Base-by-base conservation (phyloP, 2,888 invertebrate species). In the Caenorhabditis wallacei region DNA sequence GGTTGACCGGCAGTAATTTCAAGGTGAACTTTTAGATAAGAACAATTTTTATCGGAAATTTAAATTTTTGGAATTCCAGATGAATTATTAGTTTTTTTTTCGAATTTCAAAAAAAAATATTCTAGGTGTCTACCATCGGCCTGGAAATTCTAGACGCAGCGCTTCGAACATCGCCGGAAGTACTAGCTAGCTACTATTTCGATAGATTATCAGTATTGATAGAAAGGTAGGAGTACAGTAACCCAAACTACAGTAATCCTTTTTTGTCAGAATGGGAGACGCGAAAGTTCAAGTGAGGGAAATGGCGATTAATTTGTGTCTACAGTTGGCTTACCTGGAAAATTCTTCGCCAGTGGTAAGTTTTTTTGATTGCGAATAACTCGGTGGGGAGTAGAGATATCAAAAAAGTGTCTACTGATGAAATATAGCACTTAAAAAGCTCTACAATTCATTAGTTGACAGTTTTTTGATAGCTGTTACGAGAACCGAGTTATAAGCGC, bases 1-100 rank as follows among this genome's bases (percentile, higher is more conserved):
- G 82, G 82, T 48, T 82, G 64, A 74, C 74, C 46, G 82, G 79
- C 37, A 82, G 82, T 22, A 82, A 82, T 66, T 82, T 79, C 26
- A 82, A 82, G 74, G 82, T 46, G 22, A 56, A 18, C 30, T 30
- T 8, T 30, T 30, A 30, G n/a, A n/a, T n/a, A 20, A 40, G 7
- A 22, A 46, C 16, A 30, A 46, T 18, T 1, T 46, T 72, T 72
- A 72, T 72, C 72, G 63, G 72, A n/a, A 43, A 43, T 51, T 20
- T 43, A 68, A 22, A 53, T 74, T 54, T 59, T 26, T 46, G 37
- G 35, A 61, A 59, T 61, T 72, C 20, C n/a, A n/a, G n/a, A n/a
- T n/a, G n/a, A n/a, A n/a, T n/a, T n/a, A n/a, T n/a, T n/a, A n/a
- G n/a, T n/a, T n/a, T n/a, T n/a, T n/a, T n/a, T n/a, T n/a, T n/a